Conservation (phyloP, 1,140 invertebrate species). For the Vollenhovia emeryi region DNA sequence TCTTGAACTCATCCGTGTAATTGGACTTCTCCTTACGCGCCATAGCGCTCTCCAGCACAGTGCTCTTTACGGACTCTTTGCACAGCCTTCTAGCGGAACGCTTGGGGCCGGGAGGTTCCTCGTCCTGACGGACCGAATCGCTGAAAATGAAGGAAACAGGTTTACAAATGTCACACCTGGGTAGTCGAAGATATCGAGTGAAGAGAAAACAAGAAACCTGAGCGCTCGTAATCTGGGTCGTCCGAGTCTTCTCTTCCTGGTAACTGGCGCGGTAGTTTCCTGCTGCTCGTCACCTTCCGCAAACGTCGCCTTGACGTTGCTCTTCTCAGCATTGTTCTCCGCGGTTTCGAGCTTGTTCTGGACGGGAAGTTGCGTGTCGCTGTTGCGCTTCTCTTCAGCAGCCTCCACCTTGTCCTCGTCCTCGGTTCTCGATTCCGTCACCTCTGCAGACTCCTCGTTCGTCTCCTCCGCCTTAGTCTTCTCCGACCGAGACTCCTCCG, state of each 20-base stretch:
- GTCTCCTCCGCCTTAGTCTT: conserved; percentile 33
- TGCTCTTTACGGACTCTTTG: conserved; percentile 83
- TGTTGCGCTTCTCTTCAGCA: conserved; percentile 18
- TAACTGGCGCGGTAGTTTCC: conserved; percentile 64
- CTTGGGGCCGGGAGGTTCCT: conserved; percentile 81
- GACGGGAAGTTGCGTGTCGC: background rate
- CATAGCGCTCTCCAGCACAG: conserved; percentile 84
- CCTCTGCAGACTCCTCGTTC: conserved; percentile 16
- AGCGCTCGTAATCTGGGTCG: conserved; percentile 77
- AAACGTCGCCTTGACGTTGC: background rate
- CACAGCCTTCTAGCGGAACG: conserved; percentile 83
- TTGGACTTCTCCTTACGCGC: conserved; percentile 85
- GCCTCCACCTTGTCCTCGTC: conserved; percentile 46
- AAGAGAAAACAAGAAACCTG: conserved; percentile 71
- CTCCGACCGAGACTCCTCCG: conserved; percentile 36
- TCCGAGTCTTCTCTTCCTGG: conserved; percentile 78
- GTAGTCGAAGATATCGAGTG: conserved; percentile 29
- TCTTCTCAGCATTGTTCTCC: conserved; percentile 41
- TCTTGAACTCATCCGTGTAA: conserved; percentile 81
- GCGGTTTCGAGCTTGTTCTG: conserved; percentile 63
- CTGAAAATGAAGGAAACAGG: conserved; percentile 72
- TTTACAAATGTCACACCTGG: conserved; percentile 51
- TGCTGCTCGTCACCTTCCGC: conserved; percentile 59
- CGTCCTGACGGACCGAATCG: conserved; percentile 71
- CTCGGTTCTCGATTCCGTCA: conserved; percentile 26